Percentiles rank a stretch among this genome's conserved stretches.
These are phyloP conservation scores for Hyles euphorbiae DNA, from an alignment of 1,140 invertebrate species.

Conservation along the genomic window DNA sequence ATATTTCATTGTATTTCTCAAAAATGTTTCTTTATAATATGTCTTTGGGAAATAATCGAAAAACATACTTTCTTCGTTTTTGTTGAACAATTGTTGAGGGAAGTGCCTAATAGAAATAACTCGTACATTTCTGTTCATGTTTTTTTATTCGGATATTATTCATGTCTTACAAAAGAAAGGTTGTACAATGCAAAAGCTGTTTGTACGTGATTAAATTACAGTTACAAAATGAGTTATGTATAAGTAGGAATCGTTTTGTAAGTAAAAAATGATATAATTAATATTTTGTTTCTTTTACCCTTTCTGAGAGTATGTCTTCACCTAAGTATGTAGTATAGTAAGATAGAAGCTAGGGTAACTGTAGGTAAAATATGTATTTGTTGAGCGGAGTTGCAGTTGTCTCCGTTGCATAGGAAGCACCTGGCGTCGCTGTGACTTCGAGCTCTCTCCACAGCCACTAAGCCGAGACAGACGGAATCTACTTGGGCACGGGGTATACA, in stretches of 20 bases:
- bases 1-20: no score
- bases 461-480: conserved; percentile 57
- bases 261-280: conserved; percentile 1
- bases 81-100: no score
- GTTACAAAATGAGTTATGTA: no score
- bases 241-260: not conserved
- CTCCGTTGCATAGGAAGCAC: conserved; percentile 57
- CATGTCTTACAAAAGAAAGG: conserved; percentile 3
- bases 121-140: not conserved
- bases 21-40: no score
- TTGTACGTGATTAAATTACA: no score
- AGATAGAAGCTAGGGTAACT: conserved; percentile 21
- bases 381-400: conserved; percentile 59
- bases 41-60: no score
- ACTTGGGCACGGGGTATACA: conserved; percentile 56
- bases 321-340: conserved; percentile 44
- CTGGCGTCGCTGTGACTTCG: conserved; percentile 64
- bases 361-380: conserved; percentile 13
- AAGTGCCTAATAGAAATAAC: no score
- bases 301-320: conserved; percentile 21
- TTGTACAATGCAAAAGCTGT: conserved; percentile 4
- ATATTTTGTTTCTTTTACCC: not conserved
- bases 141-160: conserved; percentile 2
- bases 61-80: no score
- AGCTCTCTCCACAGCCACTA: conserved; percentile 56